Evolutionary conservation across 2,797 vertebrate species (phyloP).

Genomic region (Hirundo rustica): DNA sequence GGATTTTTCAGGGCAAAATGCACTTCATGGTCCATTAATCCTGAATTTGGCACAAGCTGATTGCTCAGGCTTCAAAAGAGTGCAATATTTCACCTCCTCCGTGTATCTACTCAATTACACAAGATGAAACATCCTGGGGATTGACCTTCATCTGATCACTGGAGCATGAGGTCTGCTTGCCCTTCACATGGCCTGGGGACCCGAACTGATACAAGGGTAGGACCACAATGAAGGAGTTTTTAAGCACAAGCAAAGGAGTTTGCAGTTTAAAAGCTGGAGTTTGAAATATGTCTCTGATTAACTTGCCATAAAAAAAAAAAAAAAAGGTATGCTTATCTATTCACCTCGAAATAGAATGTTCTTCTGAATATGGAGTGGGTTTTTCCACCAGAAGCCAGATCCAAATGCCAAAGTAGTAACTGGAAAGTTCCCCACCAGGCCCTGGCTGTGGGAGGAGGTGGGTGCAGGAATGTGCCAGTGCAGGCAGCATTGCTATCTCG

Average conservation of each 20-base stretch:
- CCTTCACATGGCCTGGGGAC: not conserved
- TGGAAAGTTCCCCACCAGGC: constrained; percentile 19
- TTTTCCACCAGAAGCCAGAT: constrained; percentile 8
- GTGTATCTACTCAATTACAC: not conserved
- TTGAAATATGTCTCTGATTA: constrained; percentile 7
- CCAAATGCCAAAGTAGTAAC: constrained; percentile 1
- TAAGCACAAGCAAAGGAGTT: not conserved
- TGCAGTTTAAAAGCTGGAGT: not conserved
- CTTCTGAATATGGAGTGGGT: not conserved
- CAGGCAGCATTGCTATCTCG: not conserved
- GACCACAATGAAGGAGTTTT: not conserved
- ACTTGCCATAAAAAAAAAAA: not conserved
- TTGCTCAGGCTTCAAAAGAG: constrained; percentile 6
- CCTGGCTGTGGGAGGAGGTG: constrained; percentile 39
- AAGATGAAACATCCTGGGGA: not conserved
- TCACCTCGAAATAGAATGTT: constrained; percentile 17
- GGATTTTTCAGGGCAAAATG: constrained; percentile 46
- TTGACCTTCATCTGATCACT: constrained; percentile 37
- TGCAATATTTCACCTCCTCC: constrained; percentile 32
- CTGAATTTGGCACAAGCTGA: not conserved
- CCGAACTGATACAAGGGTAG: not conserved
- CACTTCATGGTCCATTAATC: constrained; percentile 42
- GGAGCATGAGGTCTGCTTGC: not conserved
- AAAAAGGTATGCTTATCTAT: not conserved
- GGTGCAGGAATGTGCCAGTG: constrained; percentile 23